Conservation (phyloP, 2,113 vertebrate species). For the Gallinago jamesoni region DNA sequence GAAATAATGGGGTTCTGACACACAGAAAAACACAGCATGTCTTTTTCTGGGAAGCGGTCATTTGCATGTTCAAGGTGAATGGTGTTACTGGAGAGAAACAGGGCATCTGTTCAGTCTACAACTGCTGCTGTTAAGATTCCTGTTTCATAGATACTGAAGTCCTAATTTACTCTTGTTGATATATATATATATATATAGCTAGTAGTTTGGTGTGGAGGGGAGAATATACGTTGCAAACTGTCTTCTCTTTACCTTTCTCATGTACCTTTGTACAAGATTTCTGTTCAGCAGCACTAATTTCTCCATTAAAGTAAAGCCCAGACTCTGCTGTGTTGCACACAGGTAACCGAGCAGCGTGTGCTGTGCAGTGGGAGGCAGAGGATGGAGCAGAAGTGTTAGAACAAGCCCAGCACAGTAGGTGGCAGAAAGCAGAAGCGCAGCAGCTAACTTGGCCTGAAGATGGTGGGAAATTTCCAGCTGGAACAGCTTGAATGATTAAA, state of each 20-base stretch:
- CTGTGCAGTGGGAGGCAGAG: not conserved
- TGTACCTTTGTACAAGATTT: not conserved
- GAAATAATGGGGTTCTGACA: constrained; percentile 3
- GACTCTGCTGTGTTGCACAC: not conserved
- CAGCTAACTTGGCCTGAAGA: not conserved
- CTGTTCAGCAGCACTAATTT: not conserved
- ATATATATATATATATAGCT: not conserved
- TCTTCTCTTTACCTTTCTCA: not conserved
- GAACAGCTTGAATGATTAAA: not conserved
- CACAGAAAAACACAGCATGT: not conserved
- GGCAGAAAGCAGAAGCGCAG: not conserved
- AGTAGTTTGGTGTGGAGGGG: not conserved
- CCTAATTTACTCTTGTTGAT: not conserved
- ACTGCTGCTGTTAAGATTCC: not conserved
- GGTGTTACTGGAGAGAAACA: not conserved
- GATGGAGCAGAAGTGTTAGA: not conserved
- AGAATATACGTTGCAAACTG: not conserved
- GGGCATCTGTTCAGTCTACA: not conserved
- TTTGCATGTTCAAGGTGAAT: constrained; percentile 3
- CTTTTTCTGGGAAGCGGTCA: not conserved
- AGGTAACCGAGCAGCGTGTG: not conserved
- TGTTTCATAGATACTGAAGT: not conserved
- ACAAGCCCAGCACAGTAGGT: not conserved
- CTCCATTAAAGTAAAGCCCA: not conserved
- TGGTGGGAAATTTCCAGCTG: not conserved